Evolutionary conservation across 2,888 invertebrate species (phyloP), one percentile per base, ranked within the genome.

Genomic region (Plagodis dolabraria): DNA sequence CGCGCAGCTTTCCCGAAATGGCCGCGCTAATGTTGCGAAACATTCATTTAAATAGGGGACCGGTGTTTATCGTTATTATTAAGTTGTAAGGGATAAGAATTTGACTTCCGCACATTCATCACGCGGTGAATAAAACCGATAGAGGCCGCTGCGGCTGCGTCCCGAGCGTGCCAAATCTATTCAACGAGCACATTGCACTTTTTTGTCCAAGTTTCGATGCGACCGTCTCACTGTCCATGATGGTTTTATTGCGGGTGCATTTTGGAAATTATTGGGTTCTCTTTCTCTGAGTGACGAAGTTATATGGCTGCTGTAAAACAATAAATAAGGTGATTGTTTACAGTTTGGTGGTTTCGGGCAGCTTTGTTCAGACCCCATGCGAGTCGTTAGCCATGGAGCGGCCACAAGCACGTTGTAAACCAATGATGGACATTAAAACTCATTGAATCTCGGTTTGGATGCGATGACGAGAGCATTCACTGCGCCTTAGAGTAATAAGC

Each of bases 261-360:
- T 90, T 82, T 79, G 67, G 64, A 82, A 80, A 82, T 85, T 79
- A 87, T 86, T 83, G 80, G 79, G 59, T 77, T 74, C 82, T 79
- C 76, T 80, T 88, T 83, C 82, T 83, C 70, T 68, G 74, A 65
- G 80, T 78, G 84, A 81, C 83, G 71, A 82, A 80, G 87, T 86
- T 90, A 85, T 90, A 91, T 86, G 79, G 82, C 77, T 76, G 86
- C 82, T 81, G 87, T 92, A 89, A 92, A 92, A 92, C 87, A 89
- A 91, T 92, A 89, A 91, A 91, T 87, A 84, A 83, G 75, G 64
- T 69, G 75, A 87, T 89, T 89, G 89, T 90, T 89, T 88, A 86
- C 83, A 78, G 76, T 83, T 80, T 85, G 69, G 86, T 84, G 82
- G 82, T 80, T 77, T 77, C 67, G 65, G 62, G 66, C 72, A 53